phyloP scores from a whole-genome alignment of 2,888 invertebrate species.

The Escarpia spicata region DNA sequence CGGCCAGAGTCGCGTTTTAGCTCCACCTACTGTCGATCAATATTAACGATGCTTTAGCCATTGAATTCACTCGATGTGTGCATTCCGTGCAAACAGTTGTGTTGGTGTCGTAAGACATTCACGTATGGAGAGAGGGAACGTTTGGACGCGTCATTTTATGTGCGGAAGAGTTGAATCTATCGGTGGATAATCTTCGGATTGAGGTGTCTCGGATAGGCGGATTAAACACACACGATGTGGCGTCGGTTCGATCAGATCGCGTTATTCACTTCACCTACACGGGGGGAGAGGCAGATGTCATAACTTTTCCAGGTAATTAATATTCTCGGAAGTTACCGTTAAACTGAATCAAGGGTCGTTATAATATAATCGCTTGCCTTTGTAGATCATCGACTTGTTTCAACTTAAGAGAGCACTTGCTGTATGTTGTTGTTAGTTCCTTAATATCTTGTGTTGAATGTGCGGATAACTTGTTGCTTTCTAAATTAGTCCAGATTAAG shows the following conservation, averaged over 20 bases:
- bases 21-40: neutral
- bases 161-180: neutral
- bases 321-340: neutral
- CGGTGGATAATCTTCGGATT: neutral
- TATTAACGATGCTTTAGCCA: neutral
- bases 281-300: neutral
- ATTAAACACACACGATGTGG: neutral
- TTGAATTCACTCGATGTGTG: neutral
- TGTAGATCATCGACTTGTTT: neutral
- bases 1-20: neutral
- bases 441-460: neutral
- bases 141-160: neutral
- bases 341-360: neutral
- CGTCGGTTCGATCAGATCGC: neutral
- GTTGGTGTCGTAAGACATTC: neutral
- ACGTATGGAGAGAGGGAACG: neutral
- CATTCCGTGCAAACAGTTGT: neutral
- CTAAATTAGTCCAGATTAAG: neutral
- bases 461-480: neutral
- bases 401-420: neutral
- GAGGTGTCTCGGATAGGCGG: neutral
- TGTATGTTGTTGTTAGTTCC: neutral
- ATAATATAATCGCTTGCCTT: neutral
- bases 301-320: constrained; percentile 7
- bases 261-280: neutral